phyloP scores from a whole-genome alignment of 2,797 vertebrate genomes.

The Centroberyx gerrardi region DNA sequence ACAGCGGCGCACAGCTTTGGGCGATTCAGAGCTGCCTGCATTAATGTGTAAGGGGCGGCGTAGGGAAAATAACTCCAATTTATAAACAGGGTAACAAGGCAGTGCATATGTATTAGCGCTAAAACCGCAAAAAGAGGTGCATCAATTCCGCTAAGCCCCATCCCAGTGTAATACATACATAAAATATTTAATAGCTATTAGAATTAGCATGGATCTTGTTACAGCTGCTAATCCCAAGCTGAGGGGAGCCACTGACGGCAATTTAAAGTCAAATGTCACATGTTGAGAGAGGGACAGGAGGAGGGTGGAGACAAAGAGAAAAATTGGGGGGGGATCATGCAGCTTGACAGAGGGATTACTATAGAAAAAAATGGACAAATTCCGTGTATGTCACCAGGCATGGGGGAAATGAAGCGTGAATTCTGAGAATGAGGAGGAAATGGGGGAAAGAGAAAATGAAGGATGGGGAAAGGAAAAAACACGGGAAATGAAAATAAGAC shows the following conservation, averaged over 20 bases:
- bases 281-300: conserved; percentile 25
- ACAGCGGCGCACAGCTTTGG: conserved; percentile 66
- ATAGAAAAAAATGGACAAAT: conserved; percentile 15
- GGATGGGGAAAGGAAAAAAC: conserved; percentile 55
- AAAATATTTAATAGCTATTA: conserved; percentile 80
- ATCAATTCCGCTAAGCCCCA: conserved; percentile 70
- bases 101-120: conserved; percentile 81
- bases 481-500: conserved; percentile 53
- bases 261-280: conserved; percentile 76
- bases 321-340: background rate
- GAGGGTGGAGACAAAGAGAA: conserved; percentile 34
- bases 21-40: conserved; percentile 68
- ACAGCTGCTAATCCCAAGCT: conserved; percentile 69
- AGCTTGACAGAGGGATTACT: no score
- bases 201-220: conserved; percentile 78
- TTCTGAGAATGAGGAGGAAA: conserved; percentile 47
- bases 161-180: conserved; percentile 63
- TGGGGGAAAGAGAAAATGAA: conserved; percentile 12
- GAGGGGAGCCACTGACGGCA: conserved; percentile 60
- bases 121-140: conserved; percentile 66
- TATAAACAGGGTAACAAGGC: conserved; percentile 85
- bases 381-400: conserved; percentile 55
- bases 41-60: conserved; percentile 71
- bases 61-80: conserved; percentile 69
- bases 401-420: conserved; percentile 68